Base-by-base conservation (phyloP, 1,140 invertebrate species). In the Leptinotarsa defecta region DNA sequence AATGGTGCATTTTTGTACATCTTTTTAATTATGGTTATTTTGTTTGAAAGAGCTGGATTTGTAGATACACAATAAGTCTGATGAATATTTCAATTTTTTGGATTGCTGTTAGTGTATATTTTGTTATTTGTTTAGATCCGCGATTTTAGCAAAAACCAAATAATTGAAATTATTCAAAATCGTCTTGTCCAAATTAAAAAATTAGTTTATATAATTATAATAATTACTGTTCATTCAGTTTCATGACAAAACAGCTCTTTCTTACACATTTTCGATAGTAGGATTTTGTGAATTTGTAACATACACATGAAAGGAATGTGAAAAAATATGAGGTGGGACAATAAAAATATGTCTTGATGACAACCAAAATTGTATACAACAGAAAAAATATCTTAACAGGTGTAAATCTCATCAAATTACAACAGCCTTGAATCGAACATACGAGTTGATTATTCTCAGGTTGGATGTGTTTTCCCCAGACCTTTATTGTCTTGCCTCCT, bases 1-100 rank as follows among this genome's bases (percentile, higher is more conserved):
- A 75, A 71, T 77, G 81, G 82, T 82, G 81, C 83, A 78, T 83
- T 84, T 83, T 83, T 77, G 71, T 83, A 81, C 77, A 81, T 74
- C 77, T 79, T 80, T 78, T 79, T 77, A 77, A 77, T 76, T 78
- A 77, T 70, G 79, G 74, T 74, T 77, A 79, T 76, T 71, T 77
- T 75, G 48, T 76, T 65, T 20, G 57, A 72, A 72, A 62, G 43
- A 48, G n/a, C n/a, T 19, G 27, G 68, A 69, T 69, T 34, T 69
- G 43, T 22, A 13, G 61, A 6, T 20, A n/a, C 5, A 4, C 5
- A 62, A 13, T 62, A 17, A 6, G 24, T 65, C 15, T 65, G 13
- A 22, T 20, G 2, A 13, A 19, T 13, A 43, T 24, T 68, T 68
- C 43, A 43, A 68, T 68, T 34, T n/a, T 68, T 68, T 68, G 65